A percentile compares a stretch with the other conserved stretches of the same genome.
phyloP scores from a whole-genome alignment of 2,113 vertebrate species.

The Albula glossodonta region DNA sequence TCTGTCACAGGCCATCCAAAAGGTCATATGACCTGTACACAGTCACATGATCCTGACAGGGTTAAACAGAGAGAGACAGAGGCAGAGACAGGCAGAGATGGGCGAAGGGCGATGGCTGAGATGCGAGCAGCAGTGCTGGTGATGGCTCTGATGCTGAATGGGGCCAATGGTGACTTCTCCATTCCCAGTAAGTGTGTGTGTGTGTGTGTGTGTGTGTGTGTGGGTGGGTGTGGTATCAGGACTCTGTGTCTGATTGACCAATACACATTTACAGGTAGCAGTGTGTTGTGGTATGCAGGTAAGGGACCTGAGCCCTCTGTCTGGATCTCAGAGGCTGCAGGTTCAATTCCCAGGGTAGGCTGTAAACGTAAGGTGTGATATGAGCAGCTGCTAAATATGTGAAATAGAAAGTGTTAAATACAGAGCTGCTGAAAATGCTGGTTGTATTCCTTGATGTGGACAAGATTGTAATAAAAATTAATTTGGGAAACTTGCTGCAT shows the following conservation, averaged over 20 bases:
- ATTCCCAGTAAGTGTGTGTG: background rate
- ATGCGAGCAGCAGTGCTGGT: background rate
- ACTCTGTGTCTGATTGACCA: background rate
- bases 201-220: background rate
- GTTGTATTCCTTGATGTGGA: background rate
- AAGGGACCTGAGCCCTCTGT: too few relatives aligned
- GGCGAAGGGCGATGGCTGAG: background rate
- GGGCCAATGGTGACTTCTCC: background rate
- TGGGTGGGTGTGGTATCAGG: background rate
- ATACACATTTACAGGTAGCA: too few relatives aligned
- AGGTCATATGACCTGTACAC: background rate
- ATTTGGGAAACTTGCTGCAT: background rate
- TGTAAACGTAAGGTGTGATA: too few relatives aligned
- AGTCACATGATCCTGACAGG: background rate
- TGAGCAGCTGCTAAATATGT: too few relatives aligned
- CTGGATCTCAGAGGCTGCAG: too few relatives aligned
- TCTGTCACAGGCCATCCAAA: background rate
- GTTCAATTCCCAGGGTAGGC: too few relatives aligned
- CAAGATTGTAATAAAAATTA: background rate
- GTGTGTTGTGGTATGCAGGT: too few relatives aligned
- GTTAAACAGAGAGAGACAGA: background rate
- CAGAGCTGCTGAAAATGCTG: background rate
- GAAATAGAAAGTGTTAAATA: too few relatives aligned
- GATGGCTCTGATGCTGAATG: background rate
- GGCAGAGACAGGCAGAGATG: background rate